Evolutionary conservation across 2,797 vertebrate species (phyloP).

Genomic region (Tragopan temminckii): DNA sequence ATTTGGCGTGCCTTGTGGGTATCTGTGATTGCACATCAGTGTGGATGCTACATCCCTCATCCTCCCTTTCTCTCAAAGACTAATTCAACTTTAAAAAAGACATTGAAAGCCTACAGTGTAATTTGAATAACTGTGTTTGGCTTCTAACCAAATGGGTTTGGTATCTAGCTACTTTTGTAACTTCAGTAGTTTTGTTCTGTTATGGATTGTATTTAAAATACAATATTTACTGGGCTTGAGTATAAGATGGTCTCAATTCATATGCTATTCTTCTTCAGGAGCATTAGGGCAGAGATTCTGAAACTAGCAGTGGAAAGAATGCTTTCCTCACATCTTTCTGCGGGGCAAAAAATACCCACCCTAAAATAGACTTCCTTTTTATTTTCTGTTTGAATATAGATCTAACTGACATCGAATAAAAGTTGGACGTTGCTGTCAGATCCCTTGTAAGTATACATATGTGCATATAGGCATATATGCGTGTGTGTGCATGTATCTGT

Average conservation of each 20-base stretch:
- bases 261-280: not conserved
- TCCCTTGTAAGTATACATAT: constrained; percentile 40
- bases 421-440: not conserved
- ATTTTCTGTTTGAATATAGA: not conserved
- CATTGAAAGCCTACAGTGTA: not conserved
- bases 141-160: not conserved
- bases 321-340: not conserved
- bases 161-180: not conserved
- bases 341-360: not conserved
- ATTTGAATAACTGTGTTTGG: not conserved
- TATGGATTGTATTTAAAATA: not conserved
- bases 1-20: not conserved
- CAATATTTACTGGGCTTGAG: not conserved
- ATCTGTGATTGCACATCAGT: not conserved
- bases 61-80: not conserved
- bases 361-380: not conserved
- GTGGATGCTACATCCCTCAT: not conserved
- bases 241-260: not conserved
- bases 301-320: not conserved
- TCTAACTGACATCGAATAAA: not conserved
- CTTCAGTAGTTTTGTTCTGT: not conserved
- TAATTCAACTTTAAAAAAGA: not conserved
- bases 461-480: fast-evolving
- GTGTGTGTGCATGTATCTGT: not conserved
- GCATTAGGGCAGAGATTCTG: not conserved